Conservation (phyloP, 2,888 invertebrate species). For the Nymphalis polychloros region DNA sequence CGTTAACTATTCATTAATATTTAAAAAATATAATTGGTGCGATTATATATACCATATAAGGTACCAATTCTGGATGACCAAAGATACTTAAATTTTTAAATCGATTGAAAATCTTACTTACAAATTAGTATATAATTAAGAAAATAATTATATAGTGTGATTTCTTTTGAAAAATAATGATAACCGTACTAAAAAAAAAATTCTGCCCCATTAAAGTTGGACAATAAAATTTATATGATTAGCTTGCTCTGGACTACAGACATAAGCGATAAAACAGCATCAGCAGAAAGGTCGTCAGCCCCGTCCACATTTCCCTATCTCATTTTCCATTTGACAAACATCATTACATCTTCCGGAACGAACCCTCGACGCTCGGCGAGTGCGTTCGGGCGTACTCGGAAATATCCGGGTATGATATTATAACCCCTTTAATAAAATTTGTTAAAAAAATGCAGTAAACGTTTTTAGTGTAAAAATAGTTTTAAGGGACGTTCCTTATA, state of each 20-base stretch:
- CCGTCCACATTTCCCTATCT: conserved; percentile 79
- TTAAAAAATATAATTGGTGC: too few relatives aligned
- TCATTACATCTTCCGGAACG: conserved; percentile 78
- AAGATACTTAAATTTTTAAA: too few relatives aligned
- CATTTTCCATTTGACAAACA: conserved; percentile 82
- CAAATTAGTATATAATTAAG: too few relatives aligned
- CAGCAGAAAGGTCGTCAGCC: conserved; percentile 70
- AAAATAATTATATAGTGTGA: too few relatives aligned
- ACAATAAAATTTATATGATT: background rate
- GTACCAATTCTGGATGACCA: too few relatives aligned
- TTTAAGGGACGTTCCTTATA: too few relatives aligned
- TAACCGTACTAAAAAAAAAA: too few relatives aligned
- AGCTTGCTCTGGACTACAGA: background rate
- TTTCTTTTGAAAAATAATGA: too few relatives aligned
- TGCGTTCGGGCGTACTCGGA: conserved; percentile 62
- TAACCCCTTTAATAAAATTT: background rate
- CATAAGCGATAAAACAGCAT: conserved; percentile 47
- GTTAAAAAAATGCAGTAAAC: background rate
- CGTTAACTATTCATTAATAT: too few relatives aligned
- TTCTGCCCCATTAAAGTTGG: too few relatives aligned
- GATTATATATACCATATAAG: background rate
- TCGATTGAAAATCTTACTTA: too few relatives aligned
- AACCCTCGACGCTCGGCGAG: conserved; percentile 47
- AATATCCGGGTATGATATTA: conserved; percentile 5
- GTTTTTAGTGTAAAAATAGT: too few relatives aligned